Evolutionary conservation across 2,113 vertebrate species (phyloP).

Genomic region (Halcyon malimbica): DNA sequence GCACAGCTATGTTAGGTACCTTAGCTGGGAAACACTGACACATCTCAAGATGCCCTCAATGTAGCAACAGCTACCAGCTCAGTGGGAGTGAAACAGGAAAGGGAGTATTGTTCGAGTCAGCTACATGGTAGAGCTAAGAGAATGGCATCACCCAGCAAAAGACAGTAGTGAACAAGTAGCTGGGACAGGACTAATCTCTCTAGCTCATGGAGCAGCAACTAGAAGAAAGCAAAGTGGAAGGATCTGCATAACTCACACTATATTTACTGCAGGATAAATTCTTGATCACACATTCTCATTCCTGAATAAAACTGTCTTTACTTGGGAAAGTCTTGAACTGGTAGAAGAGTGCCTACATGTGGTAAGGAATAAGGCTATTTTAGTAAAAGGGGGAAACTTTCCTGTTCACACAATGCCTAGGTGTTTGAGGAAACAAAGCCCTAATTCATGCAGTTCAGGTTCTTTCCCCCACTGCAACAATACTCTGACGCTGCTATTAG

Average conservation of each 20-base stretch:
- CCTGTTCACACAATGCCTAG: conserved; percentile 3
- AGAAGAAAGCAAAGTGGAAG: neutral
- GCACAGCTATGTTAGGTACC: neutral
- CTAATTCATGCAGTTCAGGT: conserved; percentile 17
- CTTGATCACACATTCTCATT: neutral
- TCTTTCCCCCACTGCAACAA: neutral
- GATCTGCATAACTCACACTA: neutral
- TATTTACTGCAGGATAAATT: neutral
- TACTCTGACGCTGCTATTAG: neutral
- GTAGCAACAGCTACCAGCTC: neutral
- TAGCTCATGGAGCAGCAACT: neutral
- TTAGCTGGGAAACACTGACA: neutral
- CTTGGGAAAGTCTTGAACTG: neutral
- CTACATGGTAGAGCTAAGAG: neutral
- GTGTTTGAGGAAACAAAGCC: conserved; percentile 42
- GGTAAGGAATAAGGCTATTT: neutral
- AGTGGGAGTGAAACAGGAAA: neutral
- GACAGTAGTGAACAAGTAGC: neutral
- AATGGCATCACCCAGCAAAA: neutral
- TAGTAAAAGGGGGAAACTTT: neutral
- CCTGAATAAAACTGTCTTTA: neutral
- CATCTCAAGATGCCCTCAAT: neutral
- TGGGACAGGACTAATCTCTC: neutral
- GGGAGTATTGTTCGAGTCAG: neutral
- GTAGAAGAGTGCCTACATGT: neutral